These are phyloP conservation scores for Strongylocentrotus purpuratus DNA, from an alignment of 35 echinoderm and acorn worm genomes.

Conservation along the genomic window DNA sequence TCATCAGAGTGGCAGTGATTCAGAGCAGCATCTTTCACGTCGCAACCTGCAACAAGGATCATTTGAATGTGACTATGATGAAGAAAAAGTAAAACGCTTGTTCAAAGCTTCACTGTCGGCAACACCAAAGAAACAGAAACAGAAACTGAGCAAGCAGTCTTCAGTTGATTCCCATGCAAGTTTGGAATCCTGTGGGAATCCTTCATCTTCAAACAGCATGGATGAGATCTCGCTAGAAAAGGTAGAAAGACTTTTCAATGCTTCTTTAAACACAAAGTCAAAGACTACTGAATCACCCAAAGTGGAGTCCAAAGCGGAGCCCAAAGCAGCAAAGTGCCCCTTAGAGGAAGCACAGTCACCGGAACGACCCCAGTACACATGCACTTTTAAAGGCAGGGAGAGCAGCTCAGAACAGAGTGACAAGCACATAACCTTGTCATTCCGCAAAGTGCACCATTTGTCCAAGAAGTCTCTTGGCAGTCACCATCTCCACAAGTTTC, in stretches of 20 bases:
- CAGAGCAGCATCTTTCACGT: not conserved
- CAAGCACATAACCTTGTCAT: not conserved
- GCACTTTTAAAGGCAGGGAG: not conserved
- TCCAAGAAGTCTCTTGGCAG: not conserved
- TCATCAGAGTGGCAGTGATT: not conserved
- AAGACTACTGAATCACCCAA: not conserved
- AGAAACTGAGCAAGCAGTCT: not conserved
- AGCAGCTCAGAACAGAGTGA: not conserved
- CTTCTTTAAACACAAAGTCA: not conserved
- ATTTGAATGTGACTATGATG: not conserved
- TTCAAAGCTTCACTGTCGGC: not conserved
- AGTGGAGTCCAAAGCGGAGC: not conserved
- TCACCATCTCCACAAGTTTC: not conserved
- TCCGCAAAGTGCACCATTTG: not conserved
- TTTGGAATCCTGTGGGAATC: not conserved
- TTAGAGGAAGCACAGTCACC: not conserved
- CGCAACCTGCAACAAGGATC: not conserved
- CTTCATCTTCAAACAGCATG: not conserved
- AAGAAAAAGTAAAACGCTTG: not conserved
- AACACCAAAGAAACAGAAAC: too few species aligned
- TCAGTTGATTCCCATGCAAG: not conserved
- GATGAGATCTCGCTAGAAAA: not conserved
- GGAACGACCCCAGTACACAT: not conserved
- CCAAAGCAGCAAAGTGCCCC: not conserved
- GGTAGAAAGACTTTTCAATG: not conserved